A percentile compares a stretch with the other conserved stretches of the same genome.
phyloP scores from a whole-genome alignment of 2,113 vertebrate species.

The Rissa tridactyla region DNA sequence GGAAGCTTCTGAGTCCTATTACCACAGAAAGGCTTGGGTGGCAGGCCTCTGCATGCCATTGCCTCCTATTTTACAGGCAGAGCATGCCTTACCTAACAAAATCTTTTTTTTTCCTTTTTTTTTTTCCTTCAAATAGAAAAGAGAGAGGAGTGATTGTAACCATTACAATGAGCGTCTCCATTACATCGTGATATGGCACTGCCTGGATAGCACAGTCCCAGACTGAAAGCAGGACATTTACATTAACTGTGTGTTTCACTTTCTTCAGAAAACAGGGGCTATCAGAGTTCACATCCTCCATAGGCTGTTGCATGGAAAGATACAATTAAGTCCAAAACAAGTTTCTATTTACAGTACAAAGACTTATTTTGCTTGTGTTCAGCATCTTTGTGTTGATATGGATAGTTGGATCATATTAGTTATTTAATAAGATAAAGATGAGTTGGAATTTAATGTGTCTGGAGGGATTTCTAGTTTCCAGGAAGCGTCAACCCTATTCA shows the following conservation, averaged over 20 bases:
- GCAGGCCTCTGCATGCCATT: background rate
- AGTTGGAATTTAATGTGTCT: background rate
- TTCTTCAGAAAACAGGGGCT: background rate
- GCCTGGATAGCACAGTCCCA: background rate
- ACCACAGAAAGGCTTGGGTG: background rate
- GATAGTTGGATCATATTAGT: background rate
- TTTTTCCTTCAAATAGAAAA: background rate
- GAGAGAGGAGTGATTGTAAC: background rate
- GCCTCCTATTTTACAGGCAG: background rate
- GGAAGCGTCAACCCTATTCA: background rate
- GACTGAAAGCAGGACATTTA: background rate
- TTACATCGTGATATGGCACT: background rate
- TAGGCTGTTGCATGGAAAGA: background rate
- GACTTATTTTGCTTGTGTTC: background rate
- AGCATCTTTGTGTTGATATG: background rate
- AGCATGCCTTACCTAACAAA: fast-evolving
- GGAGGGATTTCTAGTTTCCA: slow-evolving; percentile 46
- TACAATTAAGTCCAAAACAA: background rate
- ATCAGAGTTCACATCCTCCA: background rate
- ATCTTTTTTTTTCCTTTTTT: background rate
- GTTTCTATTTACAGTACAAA: background rate
- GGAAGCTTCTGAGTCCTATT: background rate
- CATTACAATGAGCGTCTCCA: background rate
- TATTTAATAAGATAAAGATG: slow-evolving; percentile 24
- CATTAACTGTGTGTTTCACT: background rate